Percentiles rank a stretch among this genome's conserved stretches.
These are phyloP conservation scores for Harpegnathos saltator DNA, from an alignment of 1,140 invertebrate species.

Conservation along the genomic window DNA sequence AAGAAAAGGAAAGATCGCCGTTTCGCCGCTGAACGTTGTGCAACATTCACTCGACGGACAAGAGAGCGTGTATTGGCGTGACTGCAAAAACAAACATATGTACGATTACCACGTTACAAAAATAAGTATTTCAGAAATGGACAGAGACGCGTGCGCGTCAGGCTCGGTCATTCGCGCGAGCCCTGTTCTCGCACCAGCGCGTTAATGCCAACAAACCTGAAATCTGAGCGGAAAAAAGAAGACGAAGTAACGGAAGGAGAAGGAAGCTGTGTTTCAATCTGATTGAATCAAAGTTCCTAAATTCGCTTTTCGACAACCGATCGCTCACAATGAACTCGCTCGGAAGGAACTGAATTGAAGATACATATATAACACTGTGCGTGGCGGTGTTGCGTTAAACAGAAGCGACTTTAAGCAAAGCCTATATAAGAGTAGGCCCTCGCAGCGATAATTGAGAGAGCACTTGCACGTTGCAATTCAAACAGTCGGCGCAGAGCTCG, in stretches of 20 bases:
- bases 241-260: too few species aligned
- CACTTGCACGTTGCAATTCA: slow-evolving; percentile 48
- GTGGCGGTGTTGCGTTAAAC: not conserved
- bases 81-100: slow-evolving; percentile 71
- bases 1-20: slow-evolving; percentile 60
- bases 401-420: slow-evolving; percentile 27
- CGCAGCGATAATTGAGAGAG: slow-evolving; percentile 48
- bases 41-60: not conserved
- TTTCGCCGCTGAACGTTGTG: not conserved
- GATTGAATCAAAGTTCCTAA: too few species aligned
- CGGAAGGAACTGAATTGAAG: not conserved
- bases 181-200: not conserved
- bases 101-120: slow-evolving; percentile 42
- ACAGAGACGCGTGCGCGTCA: slow-evolving; percentile 14
- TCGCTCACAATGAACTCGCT: not conserved
- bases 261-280: too few species aligned
- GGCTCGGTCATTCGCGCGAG: not conserved
- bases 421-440: slow-evolving; percentile 38
- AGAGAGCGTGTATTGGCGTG: slow-evolving; percentile 70
- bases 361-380: not conserved
- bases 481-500: slow-evolving; percentile 47
- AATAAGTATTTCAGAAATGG: slow-evolving; percentile 72
- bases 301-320: not conserved
- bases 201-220: not conserved
- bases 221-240: too few species aligned